Evolutionary conservation across 2,888 invertebrate genomes (phyloP).

Genomic region (Seira musarum): DNA sequence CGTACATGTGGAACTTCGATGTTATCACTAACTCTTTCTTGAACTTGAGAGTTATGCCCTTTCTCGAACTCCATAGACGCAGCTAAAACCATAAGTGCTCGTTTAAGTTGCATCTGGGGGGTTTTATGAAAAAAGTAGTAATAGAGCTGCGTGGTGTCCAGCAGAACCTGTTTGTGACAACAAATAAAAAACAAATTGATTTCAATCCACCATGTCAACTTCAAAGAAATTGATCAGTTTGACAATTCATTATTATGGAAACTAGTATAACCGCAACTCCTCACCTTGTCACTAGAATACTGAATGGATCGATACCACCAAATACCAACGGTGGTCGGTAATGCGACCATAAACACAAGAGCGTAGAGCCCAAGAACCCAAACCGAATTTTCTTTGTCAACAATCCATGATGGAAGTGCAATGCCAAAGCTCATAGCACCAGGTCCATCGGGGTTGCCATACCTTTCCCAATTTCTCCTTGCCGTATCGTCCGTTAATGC

Average conservation of each 20-base stretch:
- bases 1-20: slow-evolving; percentile 92
- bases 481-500: slow-evolving; percentile 98
- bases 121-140: slow-evolving; percentile 97
- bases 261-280: too few species aligned
- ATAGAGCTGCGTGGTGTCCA: slow-evolving; percentile 98
- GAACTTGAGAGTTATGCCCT: slow-evolving; percentile 94
- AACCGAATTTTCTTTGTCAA: slow-evolving; percentile 98
- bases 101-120: slow-evolving; percentile 93
- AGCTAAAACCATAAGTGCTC: slow-evolving; percentile 96
- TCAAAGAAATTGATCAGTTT: background rate
- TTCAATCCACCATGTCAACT: slow-evolving; percentile 1
- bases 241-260: background rate
- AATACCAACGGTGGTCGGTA: slow-evolving; percentile 92
- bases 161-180: slow-evolving; percentile 78
- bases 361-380: slow-evolving; percentile 96
- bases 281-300: slow-evolving; percentile 95
- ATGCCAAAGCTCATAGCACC: slow-evolving; percentile 99
- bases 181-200: slow-evolving; percentile 24
- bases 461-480: slow-evolving; percentile 97
- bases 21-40: slow-evolving; percentile 93
- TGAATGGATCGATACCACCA: slow-evolving; percentile 99
- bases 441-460: slow-evolving; percentile 99
- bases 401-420: slow-evolving; percentile 99
- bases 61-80: slow-evolving; percentile 98
- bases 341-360: slow-evolving; percentile 97